These are phyloP conservation scores for Mormyrus proboscirostris DNA, from an alignment of 2,797 vertebrate genomes.

Conservation along the genomic window DNA sequence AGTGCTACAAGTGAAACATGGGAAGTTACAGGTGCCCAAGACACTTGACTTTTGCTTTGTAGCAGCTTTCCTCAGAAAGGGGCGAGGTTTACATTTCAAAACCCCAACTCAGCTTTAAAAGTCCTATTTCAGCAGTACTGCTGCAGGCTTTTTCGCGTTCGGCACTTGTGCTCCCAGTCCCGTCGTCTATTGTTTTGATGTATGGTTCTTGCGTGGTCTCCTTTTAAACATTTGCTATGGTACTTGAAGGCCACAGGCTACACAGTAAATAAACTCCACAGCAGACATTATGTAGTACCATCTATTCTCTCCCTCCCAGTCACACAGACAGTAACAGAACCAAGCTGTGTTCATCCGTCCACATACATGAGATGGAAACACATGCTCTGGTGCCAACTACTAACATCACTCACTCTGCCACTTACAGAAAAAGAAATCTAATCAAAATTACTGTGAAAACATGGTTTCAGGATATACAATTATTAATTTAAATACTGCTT, in stretches of 20 bases:
- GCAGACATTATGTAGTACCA: not conserved
- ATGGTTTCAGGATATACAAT: not conserved
- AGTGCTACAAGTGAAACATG: not conserved
- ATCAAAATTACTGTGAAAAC: not conserved
- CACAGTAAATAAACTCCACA: not conserved
- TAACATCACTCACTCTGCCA: not conserved
- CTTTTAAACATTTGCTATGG: not conserved
- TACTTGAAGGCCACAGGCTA: not conserved
- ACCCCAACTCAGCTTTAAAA: not conserved
- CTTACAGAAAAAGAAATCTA: not conserved
- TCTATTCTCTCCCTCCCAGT: not conserved
- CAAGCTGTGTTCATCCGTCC: not conserved
- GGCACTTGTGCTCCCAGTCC: not conserved
- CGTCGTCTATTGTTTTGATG: not conserved
- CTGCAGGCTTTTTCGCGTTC: not conserved
- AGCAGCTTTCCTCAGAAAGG: not conserved
- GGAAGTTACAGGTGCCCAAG: not conserved
- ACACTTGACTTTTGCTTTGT: not conserved
- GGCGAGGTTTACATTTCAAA: not conserved
- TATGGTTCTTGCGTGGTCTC: not conserved
- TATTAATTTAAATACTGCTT: not conserved
- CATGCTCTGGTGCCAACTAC: not conserved
- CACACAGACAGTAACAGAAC: not conserved
- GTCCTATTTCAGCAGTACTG: not conserved
- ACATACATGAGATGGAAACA: not conserved